These are phyloP conservation scores for Muschampia plurimacula DNA, from an alignment of 2,888 invertebrate species.

Conservation along the genomic window DNA sequence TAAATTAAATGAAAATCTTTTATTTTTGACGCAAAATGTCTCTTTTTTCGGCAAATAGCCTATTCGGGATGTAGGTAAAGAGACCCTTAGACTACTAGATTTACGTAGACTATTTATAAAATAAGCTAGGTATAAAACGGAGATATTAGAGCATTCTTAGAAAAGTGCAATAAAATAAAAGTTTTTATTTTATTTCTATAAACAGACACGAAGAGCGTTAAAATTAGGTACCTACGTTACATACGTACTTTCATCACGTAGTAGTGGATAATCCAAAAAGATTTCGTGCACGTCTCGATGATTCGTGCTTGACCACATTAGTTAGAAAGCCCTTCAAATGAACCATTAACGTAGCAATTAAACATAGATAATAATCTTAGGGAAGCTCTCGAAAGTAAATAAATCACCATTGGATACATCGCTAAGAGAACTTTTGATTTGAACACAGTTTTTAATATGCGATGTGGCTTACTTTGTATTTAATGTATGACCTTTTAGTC, in stretches of 20 bases:
- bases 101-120: no score
- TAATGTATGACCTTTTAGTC: not conserved
- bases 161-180: not conserved
- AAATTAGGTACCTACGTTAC: no score
- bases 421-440: conserved; percentile 22
- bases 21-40: no score
- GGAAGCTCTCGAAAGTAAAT: conserved; percentile 31
- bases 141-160: not conserved
- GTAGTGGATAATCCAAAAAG: conserved; percentile 20
- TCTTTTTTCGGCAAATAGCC: no score
- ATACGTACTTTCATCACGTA: not conserved
- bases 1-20: no score
- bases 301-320: conserved; percentile 39
- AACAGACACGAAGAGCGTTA: not conserved
- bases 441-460: not conserved
- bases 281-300: conserved; percentile 25
- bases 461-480: not conserved
- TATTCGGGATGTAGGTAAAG: no score
- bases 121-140: not conserved
- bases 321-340: conserved; percentile 39
- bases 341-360: conserved; percentile 39
- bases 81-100: no score
- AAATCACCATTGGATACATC: conserved; percentile 27
- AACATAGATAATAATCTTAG: conserved; percentile 34
- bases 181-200: not conserved